phyloP scores from a whole-genome alignment of 1,140 invertebrate species.

The Caenorhabditis latens region DNA sequence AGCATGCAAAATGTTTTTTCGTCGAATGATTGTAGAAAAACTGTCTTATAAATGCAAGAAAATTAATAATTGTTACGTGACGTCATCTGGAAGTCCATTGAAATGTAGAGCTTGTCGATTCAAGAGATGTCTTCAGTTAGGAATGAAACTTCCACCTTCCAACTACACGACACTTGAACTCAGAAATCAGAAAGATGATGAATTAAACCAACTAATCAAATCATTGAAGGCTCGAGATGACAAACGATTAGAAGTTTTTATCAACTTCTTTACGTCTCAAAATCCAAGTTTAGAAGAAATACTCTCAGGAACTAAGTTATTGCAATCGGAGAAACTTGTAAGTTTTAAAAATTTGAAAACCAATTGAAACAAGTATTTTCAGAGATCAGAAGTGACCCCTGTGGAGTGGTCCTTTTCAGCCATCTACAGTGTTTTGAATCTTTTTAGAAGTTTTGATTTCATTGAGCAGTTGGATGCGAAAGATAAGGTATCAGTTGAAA shows the following conservation, averaged over 20 bases:
- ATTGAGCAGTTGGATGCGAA: neutral
- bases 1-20: constrained; percentile 21
- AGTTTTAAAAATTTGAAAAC: neutral
- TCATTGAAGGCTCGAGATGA: neutral
- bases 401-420: neutral
- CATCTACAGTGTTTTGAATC: neutral
- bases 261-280: neutral
- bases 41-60: constrained; percentile 16
- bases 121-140: neutral
- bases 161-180: neutral
- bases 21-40: constrained; percentile 11
- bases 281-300: constrained; percentile 16
- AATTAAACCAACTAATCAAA: neutral
- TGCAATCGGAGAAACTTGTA: neutral
- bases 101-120: constrained; percentile 6
- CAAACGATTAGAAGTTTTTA: neutral
- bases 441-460: neutral
- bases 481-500: neutral
- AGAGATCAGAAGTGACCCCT: neutral
- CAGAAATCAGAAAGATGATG: neutral
- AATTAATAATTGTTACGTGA: constrained; percentile 13
- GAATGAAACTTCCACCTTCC: constrained; percentile 16
- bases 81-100: neutral
- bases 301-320: neutral
- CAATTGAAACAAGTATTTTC: neutral